Base-by-base conservation (phyloP, 2,113 vertebrate genomes). In the Callipepla californica region DNA sequence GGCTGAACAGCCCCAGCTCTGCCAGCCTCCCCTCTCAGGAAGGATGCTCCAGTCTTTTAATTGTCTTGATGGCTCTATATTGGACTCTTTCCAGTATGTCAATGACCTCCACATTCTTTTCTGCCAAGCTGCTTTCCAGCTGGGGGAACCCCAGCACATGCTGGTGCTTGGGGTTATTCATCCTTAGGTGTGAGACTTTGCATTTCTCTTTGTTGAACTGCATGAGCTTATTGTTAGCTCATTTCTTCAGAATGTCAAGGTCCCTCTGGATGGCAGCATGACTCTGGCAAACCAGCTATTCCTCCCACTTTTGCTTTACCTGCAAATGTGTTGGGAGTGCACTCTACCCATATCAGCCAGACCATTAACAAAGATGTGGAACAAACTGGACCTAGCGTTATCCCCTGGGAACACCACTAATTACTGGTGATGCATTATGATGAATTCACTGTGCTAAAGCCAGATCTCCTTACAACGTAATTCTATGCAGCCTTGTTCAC, bases 391-490 rank as follows among this genome's bases (percentile, higher is more conserved):
- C 9, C 11, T n/a, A 73, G n/a, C 9, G 68, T 15, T 13, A 28
- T 62, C 21, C 51, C 45, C 38, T 62, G 50, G 67, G n/a, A 16
- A 58, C 10, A 38, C 14, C 0, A 0, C 13, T 58, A 42, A 28
- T 28, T 68, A n/a, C 55, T 36, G 17, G 13, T 42, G n/a, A 76
- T 42, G 38, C 6, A 8, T 22, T 74, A 48, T 25, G 84, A 66
- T 26, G 21, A 5, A 74, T 50, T 59, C 26, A 50, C 21, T 38
- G 2, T 57, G 50, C 61, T 70, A 28, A 61, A 19, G 66, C 4
- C 16, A 77, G 50, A 78, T 79, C 3, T 47, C 77, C n/a, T 78
- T 81, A 62, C 10, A 57, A 42, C 16, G 38, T 16, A 21, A 3
- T 83, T 69, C 76, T 78, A 25, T 62, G 50, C 9, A 40, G 13